Conservation (phyloP, 92 coral and sea anemone genomes). For the Phenganax stokvisi region DNA sequence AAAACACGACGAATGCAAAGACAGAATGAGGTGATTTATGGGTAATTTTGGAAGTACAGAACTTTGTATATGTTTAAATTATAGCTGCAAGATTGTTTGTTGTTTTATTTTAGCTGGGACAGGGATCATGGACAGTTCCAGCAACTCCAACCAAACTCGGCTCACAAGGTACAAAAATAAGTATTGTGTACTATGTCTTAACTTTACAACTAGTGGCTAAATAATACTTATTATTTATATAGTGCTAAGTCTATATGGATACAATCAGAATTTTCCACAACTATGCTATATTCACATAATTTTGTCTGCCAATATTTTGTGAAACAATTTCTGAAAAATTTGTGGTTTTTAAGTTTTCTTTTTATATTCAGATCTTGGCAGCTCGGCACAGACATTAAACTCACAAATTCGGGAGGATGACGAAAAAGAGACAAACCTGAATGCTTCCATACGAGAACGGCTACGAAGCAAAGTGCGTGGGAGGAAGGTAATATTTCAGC, state of each 20-base stretch:
- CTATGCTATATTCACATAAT: background rate
- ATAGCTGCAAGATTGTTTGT: background rate
- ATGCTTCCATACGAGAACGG: constrained; percentile 92
- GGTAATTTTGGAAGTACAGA: background rate
- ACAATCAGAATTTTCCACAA: background rate
- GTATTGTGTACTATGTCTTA: background rate
- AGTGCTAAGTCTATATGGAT: too few species aligned
- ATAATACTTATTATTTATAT: background rate
- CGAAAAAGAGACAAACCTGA: constrained; percentile 60
- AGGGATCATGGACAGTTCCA: constrained; percentile 28
- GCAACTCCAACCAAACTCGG: background rate
- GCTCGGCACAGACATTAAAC: background rate
- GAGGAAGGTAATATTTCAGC: constrained; percentile 55
- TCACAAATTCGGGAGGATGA: background rate
- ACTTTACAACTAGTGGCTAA: background rate
- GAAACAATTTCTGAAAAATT: too few species aligned
- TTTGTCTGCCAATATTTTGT: background rate
- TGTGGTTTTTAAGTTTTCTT: background rate
- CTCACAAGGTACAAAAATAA: constrained; percentile 2
- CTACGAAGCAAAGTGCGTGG: constrained; percentile 96
- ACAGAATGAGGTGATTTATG: constrained; percentile 56
- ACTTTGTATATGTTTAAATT: background rate
- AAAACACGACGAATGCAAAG: constrained; percentile 67
- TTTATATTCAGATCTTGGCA: constrained; percentile 10
- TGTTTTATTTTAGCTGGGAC: constrained; percentile 17